phyloP scores from a whole-genome alignment of 2,113 vertebrate genomes.

The Oostethus manadensis region DNA sequence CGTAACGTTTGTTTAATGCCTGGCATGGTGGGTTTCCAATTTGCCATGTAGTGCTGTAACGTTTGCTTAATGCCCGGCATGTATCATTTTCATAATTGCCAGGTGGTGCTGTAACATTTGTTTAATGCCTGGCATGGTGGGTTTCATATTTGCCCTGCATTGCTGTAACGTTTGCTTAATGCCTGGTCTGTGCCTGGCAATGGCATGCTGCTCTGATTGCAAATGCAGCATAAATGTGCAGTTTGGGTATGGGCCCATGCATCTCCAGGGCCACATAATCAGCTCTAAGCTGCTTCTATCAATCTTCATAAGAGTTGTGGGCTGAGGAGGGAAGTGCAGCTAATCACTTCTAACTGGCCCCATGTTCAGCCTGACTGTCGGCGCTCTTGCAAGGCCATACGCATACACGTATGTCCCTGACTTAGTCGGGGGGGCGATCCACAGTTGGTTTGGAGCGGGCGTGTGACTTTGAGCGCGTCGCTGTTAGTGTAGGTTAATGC shows the following conservation, averaged over 20 bases:
- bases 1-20: too few relatives aligned
- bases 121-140: slow-evolving; percentile 52
- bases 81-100: too few relatives aligned
- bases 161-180: slow-evolving; percentile 59
- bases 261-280: slow-evolving; percentile 68
- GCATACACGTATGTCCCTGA: slow-evolving; percentile 45
- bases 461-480: slow-evolving; percentile 59
- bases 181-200: slow-evolving; percentile 51
- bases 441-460: slow-evolving; percentile 51
- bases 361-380: slow-evolving; percentile 57
- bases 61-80: slow-evolving; percentile 39
- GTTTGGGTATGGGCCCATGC: slow-evolving; percentile 63
- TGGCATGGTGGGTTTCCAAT: too few relatives aligned
- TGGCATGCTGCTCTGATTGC: slow-evolving; percentile 60
- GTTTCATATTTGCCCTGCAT: slow-evolving; percentile 61
- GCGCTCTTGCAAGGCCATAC: slow-evolving; percentile 50
- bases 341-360: slow-evolving; percentile 68
- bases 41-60: too few relatives aligned
- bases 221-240: slow-evolving; percentile 61
- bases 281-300: slow-evolving; percentile 71
- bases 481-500: slow-evolving; percentile 66
- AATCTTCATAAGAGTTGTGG: slow-evolving; percentile 70
- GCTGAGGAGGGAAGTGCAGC: slow-evolving; percentile 62
- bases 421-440: slow-evolving; percentile 35
- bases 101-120: too few relatives aligned